Percentiles rank a stretch among this genome's conserved stretches.
phyloP scores from a whole-genome alignment of 2,888 invertebrate genomes.

The Eupithecia insigniata region DNA sequence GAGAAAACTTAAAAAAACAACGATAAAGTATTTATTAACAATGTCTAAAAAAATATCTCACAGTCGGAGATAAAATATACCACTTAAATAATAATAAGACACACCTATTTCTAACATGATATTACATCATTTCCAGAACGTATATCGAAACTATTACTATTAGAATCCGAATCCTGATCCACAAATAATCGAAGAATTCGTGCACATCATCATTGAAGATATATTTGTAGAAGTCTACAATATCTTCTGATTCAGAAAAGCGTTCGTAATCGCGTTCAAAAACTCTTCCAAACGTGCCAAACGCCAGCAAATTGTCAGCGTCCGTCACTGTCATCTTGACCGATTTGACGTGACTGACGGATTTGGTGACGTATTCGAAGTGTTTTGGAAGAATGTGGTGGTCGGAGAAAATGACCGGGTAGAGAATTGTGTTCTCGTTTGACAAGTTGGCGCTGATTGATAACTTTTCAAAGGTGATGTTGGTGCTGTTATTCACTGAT shows the following conservation, averaged over 20 bases:
- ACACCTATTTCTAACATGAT: not conserved
- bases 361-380: constrained; percentile 50
- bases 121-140: constrained; percentile 76
- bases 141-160: constrained; percentile 74
- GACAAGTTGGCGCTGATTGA: constrained; percentile 62
- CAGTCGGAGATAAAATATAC: constrained; percentile 6
- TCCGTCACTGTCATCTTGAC: constrained; percentile 54
- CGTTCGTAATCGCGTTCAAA: constrained; percentile 55
- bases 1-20: not conserved
- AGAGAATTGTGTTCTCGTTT: constrained; percentile 46
- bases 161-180: constrained; percentile 71
- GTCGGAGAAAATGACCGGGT: constrained; percentile 60
- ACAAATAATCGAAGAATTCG: constrained; percentile 74
- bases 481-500: constrained; percentile 54
- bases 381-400: constrained; percentile 45
- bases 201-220: constrained; percentile 65
- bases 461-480: constrained; percentile 60
- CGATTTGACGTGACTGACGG: constrained; percentile 44
- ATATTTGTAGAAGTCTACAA: constrained; percentile 52
- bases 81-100: not conserved
- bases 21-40: not conserved
- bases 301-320: constrained; percentile 52
- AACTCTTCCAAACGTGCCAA: constrained; percentile 67
- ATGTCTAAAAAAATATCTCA: constrained; percentile 20
- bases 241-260: constrained; percentile 37